Evolutionary conservation across 2,113 vertebrate species (phyloP).

Genomic region (Oryzias celebensis): DNA sequence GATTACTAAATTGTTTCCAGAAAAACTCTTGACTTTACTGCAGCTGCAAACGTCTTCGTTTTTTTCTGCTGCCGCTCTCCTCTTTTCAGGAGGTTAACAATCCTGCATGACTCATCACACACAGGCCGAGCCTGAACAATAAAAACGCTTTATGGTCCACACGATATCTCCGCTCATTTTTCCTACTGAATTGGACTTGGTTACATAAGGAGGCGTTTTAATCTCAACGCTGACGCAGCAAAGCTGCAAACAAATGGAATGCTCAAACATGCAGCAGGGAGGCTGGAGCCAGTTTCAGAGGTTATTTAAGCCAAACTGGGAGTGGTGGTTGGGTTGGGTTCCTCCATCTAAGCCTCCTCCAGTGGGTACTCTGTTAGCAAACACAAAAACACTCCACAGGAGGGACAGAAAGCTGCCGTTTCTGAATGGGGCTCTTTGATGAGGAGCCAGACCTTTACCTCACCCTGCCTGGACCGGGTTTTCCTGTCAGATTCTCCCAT

Average conservation of each 20-base stretch:
- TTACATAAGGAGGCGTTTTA: constrained; percentile 45
- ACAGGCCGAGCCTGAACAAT: constrained; percentile 7
- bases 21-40: neutral
- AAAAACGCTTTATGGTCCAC: constrained; percentile 6
- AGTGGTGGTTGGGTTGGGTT: constrained; percentile 41
- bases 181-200: constrained; percentile 1
- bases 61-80: neutral
- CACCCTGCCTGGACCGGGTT: constrained; percentile 28
- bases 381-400: constrained; percentile 15
- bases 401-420: neutral
- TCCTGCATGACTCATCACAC: neutral
- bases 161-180: constrained; percentile 23
- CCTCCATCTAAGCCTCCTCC: constrained; percentile 21
- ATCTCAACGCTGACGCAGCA: constrained; percentile 16
- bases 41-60: neutral
- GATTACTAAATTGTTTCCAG: constrained; percentile 10
- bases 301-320: constrained; percentile 40
- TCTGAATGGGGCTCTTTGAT: constrained; percentile 39
- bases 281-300: constrained; percentile 20
- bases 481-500: constrained; percentile 26
- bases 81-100: neutral
- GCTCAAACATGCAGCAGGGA: constrained; percentile 18
- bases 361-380: constrained; percentile 51
- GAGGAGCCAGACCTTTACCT: constrained; percentile 44
- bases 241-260: constrained; percentile 29